Evolutionary conservation across 1,140 invertebrate species (phyloP).

Genomic region (Lordiphosa mommai): DNA sequence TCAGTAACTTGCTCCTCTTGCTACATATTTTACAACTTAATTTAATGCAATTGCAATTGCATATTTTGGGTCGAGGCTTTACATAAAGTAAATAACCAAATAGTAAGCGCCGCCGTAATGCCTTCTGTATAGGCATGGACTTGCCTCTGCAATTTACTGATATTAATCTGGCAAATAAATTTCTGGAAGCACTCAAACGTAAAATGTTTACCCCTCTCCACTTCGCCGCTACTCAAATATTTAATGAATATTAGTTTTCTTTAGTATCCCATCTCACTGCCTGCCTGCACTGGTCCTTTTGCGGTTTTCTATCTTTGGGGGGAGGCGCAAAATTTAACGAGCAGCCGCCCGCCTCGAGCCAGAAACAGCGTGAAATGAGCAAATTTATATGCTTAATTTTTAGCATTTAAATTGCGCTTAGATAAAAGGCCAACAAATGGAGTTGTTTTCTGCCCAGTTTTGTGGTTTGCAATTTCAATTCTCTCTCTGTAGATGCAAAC

Average conservation of each 20-base stretch:
- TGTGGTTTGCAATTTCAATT: slow-evolving; percentile 23
- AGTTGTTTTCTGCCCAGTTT: not conserved
- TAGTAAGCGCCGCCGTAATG: too few relatives aligned
- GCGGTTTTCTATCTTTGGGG: slow-evolving; percentile 15
- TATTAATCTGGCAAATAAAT: slow-evolving; percentile 68
- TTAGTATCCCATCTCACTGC: slow-evolving; percentile 7
- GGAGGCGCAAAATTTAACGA: slow-evolving; percentile 31
- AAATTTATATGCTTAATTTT: slow-evolving; percentile 48
- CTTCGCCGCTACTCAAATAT: slow-evolving; percentile 42
- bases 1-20: slow-evolving; percentile 13
- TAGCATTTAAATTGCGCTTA: slow-evolving; percentile 40
- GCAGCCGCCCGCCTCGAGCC: slow-evolving; percentile 24
- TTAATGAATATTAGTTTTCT: slow-evolving; percentile 71
- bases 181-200: slow-evolving; percentile 62
- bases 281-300: slow-evolving; percentile 7
- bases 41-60: slow-evolving; percentile 60
- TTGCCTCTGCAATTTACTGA: slow-evolving; percentile 52
- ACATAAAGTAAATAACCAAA: slow-evolving; percentile 45
- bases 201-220: slow-evolving; percentile 34
- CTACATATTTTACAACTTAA: slow-evolving; percentile 66
- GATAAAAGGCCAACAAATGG: slow-evolving; percentile 11
- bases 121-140: too few relatives aligned
- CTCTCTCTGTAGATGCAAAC: too few relatives aligned
- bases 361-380: slow-evolving; percentile 50
- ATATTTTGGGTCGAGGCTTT: slow-evolving; percentile 26